phyloP scores from a whole-genome alignment of 53 echinoderm and acorn worm species.

The Patiria pectinifera region DNA sequence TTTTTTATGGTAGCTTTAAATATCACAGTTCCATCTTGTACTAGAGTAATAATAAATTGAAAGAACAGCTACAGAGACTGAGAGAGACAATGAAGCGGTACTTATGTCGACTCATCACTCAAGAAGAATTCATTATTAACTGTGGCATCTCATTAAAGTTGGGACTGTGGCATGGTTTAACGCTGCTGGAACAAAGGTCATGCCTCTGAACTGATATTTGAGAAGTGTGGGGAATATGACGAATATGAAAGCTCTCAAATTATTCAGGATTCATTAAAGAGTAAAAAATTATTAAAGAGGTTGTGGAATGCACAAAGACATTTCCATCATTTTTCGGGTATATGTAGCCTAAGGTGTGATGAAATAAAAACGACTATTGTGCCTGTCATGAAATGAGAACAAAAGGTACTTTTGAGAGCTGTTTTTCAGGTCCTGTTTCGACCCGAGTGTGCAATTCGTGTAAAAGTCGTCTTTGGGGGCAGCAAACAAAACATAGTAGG shows the following conservation, averaged over 20 bases:
- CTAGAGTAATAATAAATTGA: neutral
- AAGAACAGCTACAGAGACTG: neutral
- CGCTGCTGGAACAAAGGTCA: neutral
- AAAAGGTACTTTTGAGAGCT: no score
- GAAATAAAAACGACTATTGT: no score
- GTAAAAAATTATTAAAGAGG: neutral
- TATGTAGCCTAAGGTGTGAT: no score
- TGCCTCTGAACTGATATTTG: slow-evolving; percentile 15
- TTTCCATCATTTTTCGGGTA: no score
- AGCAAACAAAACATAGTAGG: no score
- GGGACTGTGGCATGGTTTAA: neutral
- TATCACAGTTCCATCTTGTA: no score
- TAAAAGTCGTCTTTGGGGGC: no score
- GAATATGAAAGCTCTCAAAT: slow-evolving; percentile 21
- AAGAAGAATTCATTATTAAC: slow-evolving; percentile 42
- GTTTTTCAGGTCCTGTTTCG: no score
- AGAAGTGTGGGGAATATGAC: neutral
- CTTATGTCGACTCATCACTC: slow-evolving; percentile 17
- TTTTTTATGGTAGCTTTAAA: no score
- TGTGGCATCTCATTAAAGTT: slow-evolving; percentile 13
- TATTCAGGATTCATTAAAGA: neutral
- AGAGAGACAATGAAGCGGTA: neutral
- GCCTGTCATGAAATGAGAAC: no score
- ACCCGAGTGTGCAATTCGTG: no score
- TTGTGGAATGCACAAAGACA: no score